Percentiles rank a stretch among this genome's conserved stretches.
These are phyloP conservation scores for Thereva unica DNA, from an alignment of 2,888 invertebrate genomes.

Conservation along the genomic window DNA sequence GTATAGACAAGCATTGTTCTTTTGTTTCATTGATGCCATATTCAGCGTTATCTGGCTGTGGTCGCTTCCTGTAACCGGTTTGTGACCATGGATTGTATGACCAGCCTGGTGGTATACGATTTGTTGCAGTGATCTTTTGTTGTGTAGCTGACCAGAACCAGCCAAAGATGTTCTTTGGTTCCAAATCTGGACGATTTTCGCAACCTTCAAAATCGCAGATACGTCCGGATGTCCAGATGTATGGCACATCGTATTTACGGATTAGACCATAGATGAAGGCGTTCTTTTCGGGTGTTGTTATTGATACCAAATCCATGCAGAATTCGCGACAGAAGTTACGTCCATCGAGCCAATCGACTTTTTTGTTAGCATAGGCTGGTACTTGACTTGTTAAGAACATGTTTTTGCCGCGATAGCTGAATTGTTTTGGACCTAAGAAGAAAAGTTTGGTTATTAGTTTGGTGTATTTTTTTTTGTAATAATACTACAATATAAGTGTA, in stretches of 20 bases:
- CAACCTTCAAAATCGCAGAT: constrained; percentile 93
- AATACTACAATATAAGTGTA: too few species aligned
- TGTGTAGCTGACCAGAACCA: constrained; percentile 95
- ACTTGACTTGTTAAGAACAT: constrained; percentile 87
- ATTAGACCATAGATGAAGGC: constrained; percentile 86
- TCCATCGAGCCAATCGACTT: constrained; percentile 88
- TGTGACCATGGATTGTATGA: constrained; percentile 89
- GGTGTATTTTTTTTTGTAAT: too few species aligned
- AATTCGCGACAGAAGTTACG: constrained; percentile 89
- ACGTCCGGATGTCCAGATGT: constrained; percentile 92
- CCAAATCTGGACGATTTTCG: constrained; percentile 81
- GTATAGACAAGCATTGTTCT: constrained; percentile 83
- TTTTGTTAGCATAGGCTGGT: constrained; percentile 74
- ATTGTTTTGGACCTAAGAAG: constrained; percentile 83
- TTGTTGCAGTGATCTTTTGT: constrained; percentile 83
- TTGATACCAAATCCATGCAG: constrained; percentile 89
- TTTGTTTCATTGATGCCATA: constrained; percentile 86
- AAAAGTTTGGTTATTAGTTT: too few species aligned
- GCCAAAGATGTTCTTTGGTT: constrained; percentile 82
- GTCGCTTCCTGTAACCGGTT: constrained; percentile 86
- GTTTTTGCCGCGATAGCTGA: constrained; percentile 83
- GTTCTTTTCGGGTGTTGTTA: constrained; percentile 89
- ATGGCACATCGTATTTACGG: constrained; percentile 86
- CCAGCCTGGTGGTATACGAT: constrained; percentile 64
- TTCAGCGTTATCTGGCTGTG: constrained; percentile 89